A percentile compares a stretch with the other conserved stretches of the same genome.
Evolutionary conservation across 1,140 invertebrate genomes (phyloP).

Genomic region (Ctenoplectra terminalis): DNA sequence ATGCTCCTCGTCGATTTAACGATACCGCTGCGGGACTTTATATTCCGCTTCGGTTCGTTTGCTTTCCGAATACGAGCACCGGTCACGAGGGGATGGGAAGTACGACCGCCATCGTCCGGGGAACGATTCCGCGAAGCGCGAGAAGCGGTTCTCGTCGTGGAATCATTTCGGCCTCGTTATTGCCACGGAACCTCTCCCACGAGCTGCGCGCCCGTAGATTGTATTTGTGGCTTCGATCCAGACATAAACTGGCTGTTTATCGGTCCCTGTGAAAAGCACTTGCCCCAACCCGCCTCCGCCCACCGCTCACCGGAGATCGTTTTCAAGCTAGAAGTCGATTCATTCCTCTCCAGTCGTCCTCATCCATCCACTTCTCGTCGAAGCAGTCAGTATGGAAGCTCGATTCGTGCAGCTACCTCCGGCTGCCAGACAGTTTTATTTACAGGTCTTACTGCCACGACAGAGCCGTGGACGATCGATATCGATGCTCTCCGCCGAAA

Average conservation of each 20-base stretch:
- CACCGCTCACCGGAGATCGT: neutral
- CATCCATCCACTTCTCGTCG: neutral
- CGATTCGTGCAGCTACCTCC: neutral
- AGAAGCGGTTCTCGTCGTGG: neutral
- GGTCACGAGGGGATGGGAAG: too few species aligned
- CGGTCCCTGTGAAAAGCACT: neutral
- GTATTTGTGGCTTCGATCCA: neutral
- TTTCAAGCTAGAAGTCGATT: slow-evolving; percentile 2
- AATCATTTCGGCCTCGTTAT: neutral
- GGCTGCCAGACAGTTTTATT: slow-evolving; percentile 25
- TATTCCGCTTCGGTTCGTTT: slow-evolving; percentile 42
- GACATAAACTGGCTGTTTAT: neutral
- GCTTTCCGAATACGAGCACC: neutral
- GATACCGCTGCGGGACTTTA: slow-evolving; percentile 27
- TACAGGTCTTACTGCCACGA: slow-evolving; percentile 4
- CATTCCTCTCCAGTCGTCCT: neutral
- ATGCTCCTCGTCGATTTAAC: slow-evolving; percentile 44
- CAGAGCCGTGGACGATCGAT: neutral
- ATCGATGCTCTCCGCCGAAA: slow-evolving; percentile 6
- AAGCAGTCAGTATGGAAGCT: neutral
- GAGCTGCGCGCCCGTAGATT: neutral
- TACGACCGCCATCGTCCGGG: neutral
- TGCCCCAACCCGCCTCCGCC: too few species aligned
- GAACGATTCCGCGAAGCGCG: slow-evolving; percentile 3
- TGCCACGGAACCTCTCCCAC: too few species aligned